A percentile compares a stretch with the other conserved stretches of the same genome.
Conservation (phyloP, 1,140 invertebrate genomes). For the Paraescarpia echinospica region DNA sequence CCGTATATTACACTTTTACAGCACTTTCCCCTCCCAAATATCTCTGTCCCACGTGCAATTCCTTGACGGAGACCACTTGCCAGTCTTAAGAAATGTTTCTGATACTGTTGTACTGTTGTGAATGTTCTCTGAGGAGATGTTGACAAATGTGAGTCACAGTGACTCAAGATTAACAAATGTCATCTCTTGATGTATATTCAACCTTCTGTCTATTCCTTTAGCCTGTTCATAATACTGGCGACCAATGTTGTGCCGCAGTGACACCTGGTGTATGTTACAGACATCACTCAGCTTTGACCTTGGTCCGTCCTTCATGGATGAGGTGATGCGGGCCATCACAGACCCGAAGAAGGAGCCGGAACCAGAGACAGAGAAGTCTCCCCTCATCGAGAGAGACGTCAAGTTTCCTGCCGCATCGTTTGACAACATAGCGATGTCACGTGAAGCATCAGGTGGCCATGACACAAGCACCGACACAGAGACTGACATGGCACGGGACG, state of each 20-base stretch:
- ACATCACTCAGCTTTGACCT: slow-evolving; percentile 72
- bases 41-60: neutral
- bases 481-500: neutral
- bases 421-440: slow-evolving; percentile 21
- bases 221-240: neutral
- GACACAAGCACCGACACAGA: slow-evolving; percentile 2
- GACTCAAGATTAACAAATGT: neutral
- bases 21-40: neutral
- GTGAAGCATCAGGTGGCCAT: neutral
- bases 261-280: slow-evolving; percentile 11
- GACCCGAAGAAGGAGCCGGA: neutral
- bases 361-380: slow-evolving; percentile 9
- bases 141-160: neutral
- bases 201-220: neutral
- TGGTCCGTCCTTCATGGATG: slow-evolving; percentile 88
- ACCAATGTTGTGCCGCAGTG: neutral
- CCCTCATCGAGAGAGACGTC: slow-evolving; percentile 12
- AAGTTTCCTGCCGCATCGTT: slow-evolving; percentile 1
- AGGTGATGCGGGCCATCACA: slow-evolving; percentile 82
- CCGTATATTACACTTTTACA: neutral
- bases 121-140: too few species aligned
- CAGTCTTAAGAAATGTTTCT: too few species aligned
- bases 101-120: too few species aligned
- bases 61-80: too few species aligned
- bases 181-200: neutral